Base-by-base conservation (phyloP, 2,888 invertebrate genomes). In the Aporophyla lueneburgensis region DNA sequence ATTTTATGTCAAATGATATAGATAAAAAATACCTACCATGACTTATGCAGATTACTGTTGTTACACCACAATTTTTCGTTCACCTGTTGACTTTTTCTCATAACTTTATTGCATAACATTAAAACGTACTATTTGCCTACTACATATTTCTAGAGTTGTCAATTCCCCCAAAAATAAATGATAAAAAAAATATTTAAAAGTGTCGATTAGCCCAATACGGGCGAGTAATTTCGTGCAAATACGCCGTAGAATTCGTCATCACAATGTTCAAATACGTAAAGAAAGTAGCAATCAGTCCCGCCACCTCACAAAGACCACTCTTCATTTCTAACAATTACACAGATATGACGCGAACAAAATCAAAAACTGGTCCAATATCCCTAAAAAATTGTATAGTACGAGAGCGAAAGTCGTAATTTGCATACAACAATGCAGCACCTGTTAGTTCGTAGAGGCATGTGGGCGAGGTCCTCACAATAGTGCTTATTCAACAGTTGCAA, bases 401-500 rank as follows among this genome's bases (percentile, higher is more conserved):
- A 96, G 92, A 96, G 94, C 92, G 96, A 96, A 95, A 96, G 96
- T 95, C 83, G 92, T 95, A 95, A 96, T 96, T 96, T 96, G 96
- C 96, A 96, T 96, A 93, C 92, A 95, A 96, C 96, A 96, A 96
- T 96, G 94, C 94, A 93, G 92, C 96, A 96, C 96, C 96, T 96
- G 96, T 94, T 94, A 92, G 90, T 89, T 89, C 63, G 84, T 89
- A 88, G 81, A 88, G 89, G 90, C 93, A 93, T 95, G 96, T 95
- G 96, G 96, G 94, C 93, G 95, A 93, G 86, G 91, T 91, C 92
- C 90, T 89, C 92, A 96, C 96, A 95, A 95, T 94, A 87, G 93
- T 89, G 90, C 91, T 91, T 93, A 92, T 94, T 94, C 92, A 94
- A 95, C 95, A 94, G 96, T 95, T 96, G 95, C 95, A 94, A 94